Conservation (phyloP, 2,797 vertebrate species). For the Xenopus petersii region DNA sequence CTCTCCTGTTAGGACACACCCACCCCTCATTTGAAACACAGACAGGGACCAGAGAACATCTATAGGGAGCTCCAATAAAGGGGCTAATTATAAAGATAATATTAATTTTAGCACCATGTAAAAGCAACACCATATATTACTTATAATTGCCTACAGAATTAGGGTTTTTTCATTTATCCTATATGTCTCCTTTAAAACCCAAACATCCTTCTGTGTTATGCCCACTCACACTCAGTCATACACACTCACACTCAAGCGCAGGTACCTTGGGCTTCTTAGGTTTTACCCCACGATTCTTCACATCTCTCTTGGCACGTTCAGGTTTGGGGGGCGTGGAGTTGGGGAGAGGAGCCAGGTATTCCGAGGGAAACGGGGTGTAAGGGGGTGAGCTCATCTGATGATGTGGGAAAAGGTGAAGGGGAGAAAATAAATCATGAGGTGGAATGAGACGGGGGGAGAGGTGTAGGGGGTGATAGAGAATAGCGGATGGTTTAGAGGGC, state of each 20-base stretch:
- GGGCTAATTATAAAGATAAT: too few species aligned
- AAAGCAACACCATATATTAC: too few species aligned
- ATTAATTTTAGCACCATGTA: too few species aligned
- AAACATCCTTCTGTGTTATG: too few species aligned
- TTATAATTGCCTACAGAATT: too few species aligned
- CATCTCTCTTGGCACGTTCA: slow-evolving; percentile 62
- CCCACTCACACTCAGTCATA: background rate
- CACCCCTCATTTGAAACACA: too few species aligned
- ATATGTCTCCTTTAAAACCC: too few species aligned
- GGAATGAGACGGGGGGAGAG: slow-evolving; percentile 35
- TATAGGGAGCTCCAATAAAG: too few species aligned
- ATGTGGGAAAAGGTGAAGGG: slow-evolving; percentile 22
- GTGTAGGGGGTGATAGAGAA: slow-evolving; percentile 56
- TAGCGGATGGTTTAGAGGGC: background rate
- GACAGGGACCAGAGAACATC: too few species aligned
- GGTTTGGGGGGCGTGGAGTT: slow-evolving; percentile 53
- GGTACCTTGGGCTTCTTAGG: slow-evolving; percentile 68
- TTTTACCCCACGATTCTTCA: slow-evolving; percentile 57
- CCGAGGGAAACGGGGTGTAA: slow-evolving; percentile 64
- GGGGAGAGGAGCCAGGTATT: slow-evolving; percentile 64
- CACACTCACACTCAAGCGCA: slow-evolving; percentile 46
- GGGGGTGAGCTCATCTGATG: slow-evolving; percentile 52
- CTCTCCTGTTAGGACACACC: too few species aligned
- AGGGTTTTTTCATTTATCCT: too few species aligned
- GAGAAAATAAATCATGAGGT: slow-evolving; percentile 49